These are phyloP conservation scores for Phorcus lineatus DNA, from an alignment of 2,888 invertebrate genomes.

Conservation along the genomic window DNA sequence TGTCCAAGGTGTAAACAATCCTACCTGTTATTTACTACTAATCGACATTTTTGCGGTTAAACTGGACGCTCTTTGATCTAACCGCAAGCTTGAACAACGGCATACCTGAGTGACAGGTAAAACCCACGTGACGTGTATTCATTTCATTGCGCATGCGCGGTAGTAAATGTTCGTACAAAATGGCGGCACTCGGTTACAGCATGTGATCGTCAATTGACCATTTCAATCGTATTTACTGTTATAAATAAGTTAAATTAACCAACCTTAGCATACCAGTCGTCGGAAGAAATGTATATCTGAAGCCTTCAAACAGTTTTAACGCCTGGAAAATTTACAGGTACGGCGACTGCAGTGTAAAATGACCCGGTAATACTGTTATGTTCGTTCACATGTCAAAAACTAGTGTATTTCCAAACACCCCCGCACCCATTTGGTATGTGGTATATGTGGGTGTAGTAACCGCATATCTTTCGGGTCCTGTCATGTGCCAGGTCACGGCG, in stretches of 20 bases:
- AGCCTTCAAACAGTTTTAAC: not conserved
- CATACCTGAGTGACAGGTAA: conserved; percentile 22
- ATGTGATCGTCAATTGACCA: not conserved
- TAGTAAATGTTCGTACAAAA: conserved; percentile 20
- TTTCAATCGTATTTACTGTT: not conserved
- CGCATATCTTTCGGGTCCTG: conserved; percentile 6
- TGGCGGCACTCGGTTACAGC: not conserved
- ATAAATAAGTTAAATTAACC: not conserved
- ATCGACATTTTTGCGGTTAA: conserved; percentile 25
- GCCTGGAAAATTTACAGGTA: not conserved
- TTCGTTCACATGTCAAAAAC: not conserved
- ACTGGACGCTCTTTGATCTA: conserved; percentile 23
- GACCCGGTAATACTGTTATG: not conserved
- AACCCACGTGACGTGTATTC: conserved; percentile 7
- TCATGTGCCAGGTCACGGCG: conserved; percentile 10
- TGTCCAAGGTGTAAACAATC: conserved; percentile 13
- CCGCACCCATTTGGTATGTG: conserved; percentile 18
- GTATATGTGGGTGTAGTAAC: conserved; percentile 1
- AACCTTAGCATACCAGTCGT: not conserved
- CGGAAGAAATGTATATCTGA: not conserved
- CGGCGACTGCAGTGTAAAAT: not conserved
- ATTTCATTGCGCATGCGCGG: conserved; percentile 16
- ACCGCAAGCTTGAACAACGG: conserved; percentile 9
- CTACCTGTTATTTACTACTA: conserved; percentile 23
- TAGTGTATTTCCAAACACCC: not conserved